Evolutionary conservation across 2,113 vertebrate genomes (phyloP), one percentile per base, ranked within the genome.

Genomic region (Phaetusa simplex): DNA sequence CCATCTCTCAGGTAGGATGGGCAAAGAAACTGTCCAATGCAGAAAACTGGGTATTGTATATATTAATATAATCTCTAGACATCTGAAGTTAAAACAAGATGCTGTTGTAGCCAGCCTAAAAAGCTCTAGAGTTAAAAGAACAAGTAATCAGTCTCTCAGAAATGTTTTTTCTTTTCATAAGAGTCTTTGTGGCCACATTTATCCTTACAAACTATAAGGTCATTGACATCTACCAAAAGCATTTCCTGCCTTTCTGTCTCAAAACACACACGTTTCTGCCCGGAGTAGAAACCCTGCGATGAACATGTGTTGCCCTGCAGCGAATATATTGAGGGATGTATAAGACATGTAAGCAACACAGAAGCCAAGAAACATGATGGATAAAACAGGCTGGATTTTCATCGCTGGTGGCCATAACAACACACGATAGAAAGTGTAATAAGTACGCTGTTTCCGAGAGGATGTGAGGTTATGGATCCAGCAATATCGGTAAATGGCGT

Each of bases 381-480:
- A 29, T 88, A 88, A 85, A 94, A 61, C 84, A 94, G 91, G 67
- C 74, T 88, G 78, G 81, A 66, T 87, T 95, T 97, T 94, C 94
- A 59, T 62, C 5, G 1, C 91, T 97, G 97, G 95, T 97, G 94
- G 94, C 79, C 91, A 78, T 76, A 96, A 77, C 58, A 27, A 80
- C 70, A 82, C 67, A 49, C 4, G 5, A 69, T 23, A 95, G 61
- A 83, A 71, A 71, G 61, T 58, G 73, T 27, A 96, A 45, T 40
- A 64, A 67, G 74, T 59, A 47, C 1, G 0, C 91, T 73, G 87
- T 85, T 96, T 95, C 93, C 3, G 4, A 81, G 84, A 85, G 97
- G 91, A 97, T 96, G 89, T 95, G 91, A 77, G 87, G 84, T 95
- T 95, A 18, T 40, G 84, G 84, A 89, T 95, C 66, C 78, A 91